Evolutionary conservation across 2,888 invertebrate species (phyloP), one percentile per base, ranked within the genome.

Genomic region (Microplitis manilae): DNA sequence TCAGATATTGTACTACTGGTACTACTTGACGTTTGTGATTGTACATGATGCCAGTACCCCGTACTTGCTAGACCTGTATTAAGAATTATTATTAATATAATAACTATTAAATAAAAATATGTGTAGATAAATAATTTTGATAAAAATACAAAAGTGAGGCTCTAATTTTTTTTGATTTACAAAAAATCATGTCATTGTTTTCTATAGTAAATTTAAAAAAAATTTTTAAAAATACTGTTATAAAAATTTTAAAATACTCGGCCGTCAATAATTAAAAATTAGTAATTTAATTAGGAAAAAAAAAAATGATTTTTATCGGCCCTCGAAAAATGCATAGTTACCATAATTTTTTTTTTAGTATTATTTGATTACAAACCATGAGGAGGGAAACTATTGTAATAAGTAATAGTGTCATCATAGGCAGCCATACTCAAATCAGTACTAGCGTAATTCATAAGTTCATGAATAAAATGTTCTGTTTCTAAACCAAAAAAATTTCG

Each of bases 401-500:
- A 95, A 80, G 93, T 93, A 30, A 94, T 93, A 83, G 93, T 92
- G 30, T 94, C 92, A 87, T 96, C 96, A 85, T 95, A 96, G n/a
- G 95, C 96, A 74, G 94, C 92, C 93, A 98, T 93, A 87, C 96
- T 96, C 88, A 94, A 96, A 0, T 96, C 96, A 9, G 97, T 96
- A 40, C 95, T 92, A 50, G 98, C 96, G 90, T 95, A 98, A 88
- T 94, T 94, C 84, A 94, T 93, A 79, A 98, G 92, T 87, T 98
- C 98, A 87, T 98, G 97, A 50, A 96, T 92, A 88, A 98, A 98
- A 89, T 98, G 98, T 77, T 94, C 93, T 0, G 97, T 96, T 82
- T 94, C 92, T 0, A 91, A 90, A 20, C 94, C 93, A 79, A 97
- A 91, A 87, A 94, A 95, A 13, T 94, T 93, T 40, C 92, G 91